Percentiles rank a stretch among this genome's conserved stretches.
phyloP scores from a whole-genome alignment of 92 coral and sea anemone genomes.

The Desmophyllum pertusum region DNA sequence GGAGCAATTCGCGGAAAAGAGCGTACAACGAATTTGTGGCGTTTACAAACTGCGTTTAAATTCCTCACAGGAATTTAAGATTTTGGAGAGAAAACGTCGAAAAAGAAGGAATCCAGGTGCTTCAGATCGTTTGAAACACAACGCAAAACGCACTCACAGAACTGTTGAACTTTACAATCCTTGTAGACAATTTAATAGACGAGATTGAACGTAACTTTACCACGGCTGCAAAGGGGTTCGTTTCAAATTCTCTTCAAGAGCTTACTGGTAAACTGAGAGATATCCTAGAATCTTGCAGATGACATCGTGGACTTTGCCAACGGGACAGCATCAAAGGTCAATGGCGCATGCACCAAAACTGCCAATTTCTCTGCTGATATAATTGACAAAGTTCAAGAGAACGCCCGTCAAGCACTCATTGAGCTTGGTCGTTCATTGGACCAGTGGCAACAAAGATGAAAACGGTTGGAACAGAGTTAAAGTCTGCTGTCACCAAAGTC shows the following conservation, averaged over 20 bases:
- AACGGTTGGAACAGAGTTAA: conserved; percentile 68
- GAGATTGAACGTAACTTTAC: conserved; percentile 81
- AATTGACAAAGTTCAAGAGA: conserved; percentile 81
- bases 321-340: conserved; percentile 76
- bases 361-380: conserved; percentile 81
- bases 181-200: conserved; percentile 74
- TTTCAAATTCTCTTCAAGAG: conserved; percentile 67
- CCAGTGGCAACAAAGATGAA: conserved; percentile 68
- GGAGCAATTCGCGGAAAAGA: conserved; percentile 63
- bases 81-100: conserved; percentile 81
- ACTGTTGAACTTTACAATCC: conserved; percentile 77
- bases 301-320: conserved; percentile 84
- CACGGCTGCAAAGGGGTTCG: conserved; percentile 65
- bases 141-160: conserved; percentile 76
- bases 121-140: conserved; percentile 67
- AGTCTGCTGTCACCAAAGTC: conserved; percentile 78
- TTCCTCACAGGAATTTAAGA: conserved; percentile 71
- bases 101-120: conserved; percentile 65
- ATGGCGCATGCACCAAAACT: conserved; percentile 77
- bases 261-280: conserved; percentile 68
- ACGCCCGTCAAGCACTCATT: conserved; percentile 73
- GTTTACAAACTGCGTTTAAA: conserved; percentile 78
- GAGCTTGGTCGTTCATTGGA: conserved; percentile 79
- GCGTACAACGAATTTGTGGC: conserved; percentile 72
- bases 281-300: conserved; percentile 75